phyloP scores from a whole-genome alignment of 2,113 vertebrate genomes.

The Copsychus sechellarum region DNA sequence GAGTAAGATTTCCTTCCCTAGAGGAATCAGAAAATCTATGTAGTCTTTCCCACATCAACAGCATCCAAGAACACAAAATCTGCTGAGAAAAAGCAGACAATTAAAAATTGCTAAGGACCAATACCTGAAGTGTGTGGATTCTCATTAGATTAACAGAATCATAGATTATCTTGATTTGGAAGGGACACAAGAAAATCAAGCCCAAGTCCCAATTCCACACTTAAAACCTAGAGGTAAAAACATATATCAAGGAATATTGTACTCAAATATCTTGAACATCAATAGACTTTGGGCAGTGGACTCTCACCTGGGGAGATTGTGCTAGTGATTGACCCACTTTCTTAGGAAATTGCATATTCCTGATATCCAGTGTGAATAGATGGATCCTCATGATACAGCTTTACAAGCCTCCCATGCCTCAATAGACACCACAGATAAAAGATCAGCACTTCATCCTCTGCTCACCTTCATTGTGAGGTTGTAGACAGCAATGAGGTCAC shows the following conservation, averaged over 20 bases:
- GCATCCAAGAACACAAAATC: background rate
- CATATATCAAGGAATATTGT: background rate
- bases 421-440: background rate
- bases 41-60: background rate
- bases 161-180: background rate
- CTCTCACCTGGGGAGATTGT: background rate
- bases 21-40: background rate
- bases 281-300: background rate
- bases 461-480: background rate
- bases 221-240: background rate
- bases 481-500: background rate
- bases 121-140: background rate
- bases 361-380: background rate
- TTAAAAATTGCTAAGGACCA: background rate
- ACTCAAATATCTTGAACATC: accelerated
- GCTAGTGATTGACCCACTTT: background rate
- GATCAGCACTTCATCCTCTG: background rate
- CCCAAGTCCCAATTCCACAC: background rate
- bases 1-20: background rate
- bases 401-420: accelerated
- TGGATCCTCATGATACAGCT: background rate
- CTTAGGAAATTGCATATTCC: background rate
- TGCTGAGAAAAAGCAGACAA: background rate
- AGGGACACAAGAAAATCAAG: background rate
- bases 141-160: background rate